Conservation (phyloP, 2,113 vertebrate genomes). For the Macrotus californicus region DNA sequence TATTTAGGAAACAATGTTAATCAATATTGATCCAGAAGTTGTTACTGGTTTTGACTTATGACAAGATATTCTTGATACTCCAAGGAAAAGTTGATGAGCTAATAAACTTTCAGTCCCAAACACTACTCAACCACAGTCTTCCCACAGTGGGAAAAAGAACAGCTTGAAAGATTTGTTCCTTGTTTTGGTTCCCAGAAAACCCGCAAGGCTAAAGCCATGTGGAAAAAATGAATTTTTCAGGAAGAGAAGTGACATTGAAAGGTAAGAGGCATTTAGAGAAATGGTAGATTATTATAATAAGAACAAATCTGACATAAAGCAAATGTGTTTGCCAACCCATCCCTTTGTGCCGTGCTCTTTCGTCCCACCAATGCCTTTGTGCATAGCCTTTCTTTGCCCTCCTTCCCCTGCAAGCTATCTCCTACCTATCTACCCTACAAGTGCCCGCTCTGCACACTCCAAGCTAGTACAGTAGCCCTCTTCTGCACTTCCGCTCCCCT, state of each 20-base stretch:
- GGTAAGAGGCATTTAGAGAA: not conserved
- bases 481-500: not conserved
- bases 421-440: not conserved
- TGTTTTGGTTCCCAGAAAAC: constrained; percentile 24
- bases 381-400: not conserved
- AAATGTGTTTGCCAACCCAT: not conserved
- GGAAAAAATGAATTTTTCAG: not conserved
- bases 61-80: not conserved
- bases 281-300: not conserved
- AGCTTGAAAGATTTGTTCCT: not conserved
- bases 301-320: not conserved
- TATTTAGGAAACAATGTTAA: not conserved
- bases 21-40: not conserved
- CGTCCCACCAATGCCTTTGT: not conserved
- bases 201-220: not conserved
- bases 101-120: not conserved
- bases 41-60: not conserved
- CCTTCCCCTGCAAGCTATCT: not conserved
- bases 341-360: not conserved
- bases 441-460: not conserved
- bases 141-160: not conserved
- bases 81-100: not conserved
- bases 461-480: not conserved
- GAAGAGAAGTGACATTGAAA: not conserved
- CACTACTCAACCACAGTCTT: not conserved